Base-by-base conservation (phyloP, 2,797 vertebrate genomes). In the Sebastes kiyomatsui region DNA sequence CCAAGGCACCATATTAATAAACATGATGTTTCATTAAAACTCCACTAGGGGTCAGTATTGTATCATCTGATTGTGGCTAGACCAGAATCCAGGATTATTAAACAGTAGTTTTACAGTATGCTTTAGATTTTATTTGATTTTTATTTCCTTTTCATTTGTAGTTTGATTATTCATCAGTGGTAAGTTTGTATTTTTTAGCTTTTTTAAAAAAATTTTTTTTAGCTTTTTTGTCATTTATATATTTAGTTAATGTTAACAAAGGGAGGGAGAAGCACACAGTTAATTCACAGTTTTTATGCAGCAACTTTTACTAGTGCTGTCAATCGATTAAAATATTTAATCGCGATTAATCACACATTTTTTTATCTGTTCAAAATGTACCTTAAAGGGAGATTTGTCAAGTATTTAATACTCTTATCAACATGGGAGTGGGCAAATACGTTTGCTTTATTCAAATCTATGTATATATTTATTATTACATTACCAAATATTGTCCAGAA, bases 31-130 rank as follows among this genome's bases (percentile, higher is more conserved):
- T 16, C 56, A 58, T 3, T 25, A 42, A 71, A 56, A 0, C 1
- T 42, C 71, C 95, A 90, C 89, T 88, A 92, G 94, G 67, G 77
- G 93, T 67, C 93, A 93, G 88, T 87, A 25, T 90, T 87, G 88
- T 55, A 90, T 72, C 62, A 90, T 10, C 5, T 38, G 22, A 52
- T 5, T 14, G 32, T 18, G 14, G 7, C 62, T 56, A 25, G 20
- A 42, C 1, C 4, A 22, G 0, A 3, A 33, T 12, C 5, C 23
- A 8, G 14, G 8, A 1, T 8, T 38, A n/a, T 33, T 13, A 4
- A 2, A 22, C 3, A 52, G 6, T 6, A 27, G n/a, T 35, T 76
- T 23, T 54, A n/a, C 13, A 35, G 23, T 16, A 11, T 58, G 14
- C 12, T 49, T 75, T 7, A 30, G 4, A 22, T 70, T 74, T 25